A percentile compares a stretch with the other conserved stretches of the same genome.
phyloP scores from a whole-genome alignment of 2,888 invertebrate species.

The Nezara viridula region DNA sequence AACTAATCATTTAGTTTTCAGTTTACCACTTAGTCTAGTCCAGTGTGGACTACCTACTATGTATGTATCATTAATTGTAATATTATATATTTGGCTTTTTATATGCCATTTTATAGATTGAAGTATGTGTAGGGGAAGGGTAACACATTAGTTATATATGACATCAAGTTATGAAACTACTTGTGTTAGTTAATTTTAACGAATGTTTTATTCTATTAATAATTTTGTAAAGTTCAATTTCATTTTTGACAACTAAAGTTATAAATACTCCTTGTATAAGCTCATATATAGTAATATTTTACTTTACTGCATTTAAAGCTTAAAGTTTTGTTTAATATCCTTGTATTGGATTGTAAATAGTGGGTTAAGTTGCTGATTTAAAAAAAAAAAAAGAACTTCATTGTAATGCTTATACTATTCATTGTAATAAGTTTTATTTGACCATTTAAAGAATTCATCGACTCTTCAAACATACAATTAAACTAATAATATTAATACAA shows the following conservation, averaged over 20 bases:
- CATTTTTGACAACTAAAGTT: conserved; percentile 12
- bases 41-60: conserved; percentile 18
- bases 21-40: conserved; percentile 44
- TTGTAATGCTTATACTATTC: not conserved
- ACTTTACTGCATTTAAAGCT: conserved; percentile 46
- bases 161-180: conserved; percentile 10
- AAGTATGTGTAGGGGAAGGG: conserved; percentile 23
- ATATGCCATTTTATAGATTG: conserved; percentile 41
- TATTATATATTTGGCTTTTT: conserved; percentile 37
- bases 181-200: conserved; percentile 28
- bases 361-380: conserved; percentile 9
- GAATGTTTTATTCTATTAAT: conserved; percentile 26
- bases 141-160: not conserved
- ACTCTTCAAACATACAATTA: not conserved
- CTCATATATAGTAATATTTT: conserved; percentile 35
- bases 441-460: not conserved
- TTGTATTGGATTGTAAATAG: not conserved
- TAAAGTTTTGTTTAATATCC: conserved; percentile 35
- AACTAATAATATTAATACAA: conserved; percentile 20
- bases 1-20: not conserved
- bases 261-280: conserved; percentile 34
- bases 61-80: conserved; percentile 41
- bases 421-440: conserved; percentile 27
- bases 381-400: not conserved
- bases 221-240: conserved; percentile 39